Evolutionary conservation across 2,113 vertebrate genomes (phyloP), one percentile per base, ranked within the genome.

Genomic region (Thinocorus orbignyianus): DNA sequence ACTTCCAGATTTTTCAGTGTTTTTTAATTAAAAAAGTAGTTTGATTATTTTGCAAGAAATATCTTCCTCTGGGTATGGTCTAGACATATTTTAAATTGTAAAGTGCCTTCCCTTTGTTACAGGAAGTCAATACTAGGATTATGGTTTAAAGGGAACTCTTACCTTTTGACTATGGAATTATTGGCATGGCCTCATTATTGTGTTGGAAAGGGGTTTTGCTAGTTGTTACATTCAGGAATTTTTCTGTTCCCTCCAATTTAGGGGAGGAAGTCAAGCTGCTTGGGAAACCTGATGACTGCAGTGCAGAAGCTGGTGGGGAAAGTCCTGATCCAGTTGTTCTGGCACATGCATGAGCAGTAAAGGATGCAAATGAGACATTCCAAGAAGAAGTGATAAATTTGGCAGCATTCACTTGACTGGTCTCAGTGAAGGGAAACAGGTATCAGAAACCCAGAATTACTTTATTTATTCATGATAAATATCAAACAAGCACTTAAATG

Each of bases 341-440:
- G 88, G 69, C 70, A 57, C 66, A 79, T 64, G 25, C 30, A 25
- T 60, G 39, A 82, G n/a, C 17, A 55, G 30, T 68, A 74, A 92
- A 89, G 71, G 83, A 87, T 95, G 39, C 19, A 87, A 93, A 95
- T 80, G 46, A 93, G 80, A 87, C 73, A 77, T 81, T 94, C 74
- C 73, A 86, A 86, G 65, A 73, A 80, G 46, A 70, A 82, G n/a
- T 51, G 44, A 55, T 90, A 86, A 61, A 62, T 94, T 86, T 86
- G 68, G 72, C 55, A 88, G 23, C 2, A 2, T 30, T 94, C 30
- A 8, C 39, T 51, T 86, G 33, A 23, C 35, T 44, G 14, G 35
- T 69, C 57, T 68, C 52, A 71, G 4, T 58, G 86, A 91, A 89
- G 52, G 23, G 61, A 92, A 91, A 65, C 55, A 93, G 66, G 58